Conservation (phyloP, 1,140 invertebrate genomes). For the Probaryconus sp. region DNA sequence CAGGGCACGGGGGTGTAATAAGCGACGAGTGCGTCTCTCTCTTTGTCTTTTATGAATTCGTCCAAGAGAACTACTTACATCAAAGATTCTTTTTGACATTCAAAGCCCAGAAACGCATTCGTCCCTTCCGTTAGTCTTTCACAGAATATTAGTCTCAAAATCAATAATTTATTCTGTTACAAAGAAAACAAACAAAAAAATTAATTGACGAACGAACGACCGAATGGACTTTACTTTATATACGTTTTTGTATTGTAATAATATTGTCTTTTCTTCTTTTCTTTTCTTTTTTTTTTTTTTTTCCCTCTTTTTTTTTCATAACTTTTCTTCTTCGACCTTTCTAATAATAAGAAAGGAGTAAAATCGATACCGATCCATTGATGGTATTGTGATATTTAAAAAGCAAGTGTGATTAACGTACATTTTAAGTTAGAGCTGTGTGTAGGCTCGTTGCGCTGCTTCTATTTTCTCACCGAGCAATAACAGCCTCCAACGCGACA, state of each 20-base stretch:
- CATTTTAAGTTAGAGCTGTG: constrained; percentile 64
- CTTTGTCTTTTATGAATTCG: background rate
- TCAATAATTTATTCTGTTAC: constrained; percentile 25
- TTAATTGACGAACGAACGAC: constrained; percentile 63
- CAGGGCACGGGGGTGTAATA: constrained; percentile 2
- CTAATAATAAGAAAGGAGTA: background rate
- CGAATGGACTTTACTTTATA: constrained; percentile 46
- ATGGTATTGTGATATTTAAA: constrained; percentile 70
- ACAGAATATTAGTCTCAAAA: constrained; percentile 29
- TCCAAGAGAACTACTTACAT: no score
- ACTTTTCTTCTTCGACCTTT: constrained; percentile 3
- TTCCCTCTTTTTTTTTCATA: constrained; percentile 2
- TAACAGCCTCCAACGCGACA: constrained; percentile 41
- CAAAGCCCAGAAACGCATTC: no score
- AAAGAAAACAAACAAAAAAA: no score
- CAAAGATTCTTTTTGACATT: no score
- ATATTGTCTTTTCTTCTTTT: constrained; percentile 35
- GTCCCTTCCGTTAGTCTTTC: constrained; percentile 41
- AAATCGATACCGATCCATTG: constrained; percentile 60
- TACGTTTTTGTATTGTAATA: constrained; percentile 31
- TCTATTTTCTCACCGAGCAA: constrained; percentile 59
- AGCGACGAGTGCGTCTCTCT: constrained; percentile 15
- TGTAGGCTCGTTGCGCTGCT: constrained; percentile 57
- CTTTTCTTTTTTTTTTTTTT: constrained; percentile 21
- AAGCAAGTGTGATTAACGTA: constrained; percentile 68